Base-by-base conservation (phyloP, 2,113 vertebrate genomes). In the Lates calcarifer region DNA sequence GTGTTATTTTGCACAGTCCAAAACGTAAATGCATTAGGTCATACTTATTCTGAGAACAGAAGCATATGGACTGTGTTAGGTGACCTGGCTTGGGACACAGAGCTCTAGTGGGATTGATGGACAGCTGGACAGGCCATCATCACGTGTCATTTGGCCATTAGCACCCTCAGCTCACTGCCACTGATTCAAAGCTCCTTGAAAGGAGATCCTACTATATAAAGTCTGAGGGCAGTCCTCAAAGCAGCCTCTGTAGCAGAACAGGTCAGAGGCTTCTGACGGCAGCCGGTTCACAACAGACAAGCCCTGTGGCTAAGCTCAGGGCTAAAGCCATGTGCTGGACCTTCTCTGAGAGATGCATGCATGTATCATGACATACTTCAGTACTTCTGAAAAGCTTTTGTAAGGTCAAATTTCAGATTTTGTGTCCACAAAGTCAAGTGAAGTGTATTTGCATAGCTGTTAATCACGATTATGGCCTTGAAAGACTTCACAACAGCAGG, bases 201-300 rank as follows among this genome's bases (percentile, higher is more conserved):
- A 79, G 53, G 67, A 77, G 24, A 31, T 68, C 31, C n/a, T 66
- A 20, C 22, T 7, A 35, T 14, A 22, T 53, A n/a, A 74, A 79
- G 74, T 86, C 77, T n/a, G 57, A 70, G 56, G 45, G 60, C 65
- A 20, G 60, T 63, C 61, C 49, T 86, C n/a, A 55, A 65, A 49
- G n/a, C 51, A 37, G 62, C 14, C 29, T 60, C 41, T 58, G 60
- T 14, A 70, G 62, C 51, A 61, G 66, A 71, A 57, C 55, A 64
- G 90, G 76, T 86, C 89, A 90, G 83, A 77, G 53, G 56, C 56
- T 58, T 81, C n/a, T 74, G 61, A 86, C 66, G 33, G 77, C 31
- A 56, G 69, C 33, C 5, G 29, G 67, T 84, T 86, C 51, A 70
- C 55, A 82, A 81, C 1, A 11, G 82, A 90, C 74, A 76, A 64